phyloP scores from a whole-genome alignment of 1,140 invertebrate genomes.

The Psilanteris sp. region DNA sequence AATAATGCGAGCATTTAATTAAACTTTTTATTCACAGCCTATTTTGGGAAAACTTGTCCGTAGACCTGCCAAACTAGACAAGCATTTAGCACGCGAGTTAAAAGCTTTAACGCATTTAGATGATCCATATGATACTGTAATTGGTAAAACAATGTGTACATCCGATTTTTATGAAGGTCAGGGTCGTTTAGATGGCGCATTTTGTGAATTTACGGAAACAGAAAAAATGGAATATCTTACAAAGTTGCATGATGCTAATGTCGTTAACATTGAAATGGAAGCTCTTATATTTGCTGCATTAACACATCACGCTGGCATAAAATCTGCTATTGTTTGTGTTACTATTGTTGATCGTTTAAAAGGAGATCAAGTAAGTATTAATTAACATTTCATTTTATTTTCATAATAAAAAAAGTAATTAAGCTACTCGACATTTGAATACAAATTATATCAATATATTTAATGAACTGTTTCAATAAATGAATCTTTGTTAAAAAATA shows the following conservation, averaged over 20 bases:
- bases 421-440: no score
- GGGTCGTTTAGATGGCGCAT: constrained; percentile 96
- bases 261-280: constrained; percentile 99
- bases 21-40: constrained; percentile 82
- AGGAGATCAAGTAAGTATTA: constrained; percentile 90
- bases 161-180: constrained; percentile 99
- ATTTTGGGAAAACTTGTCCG: constrained; percentile 92
- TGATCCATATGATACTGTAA: constrained; percentile 91
- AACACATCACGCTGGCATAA: constrained; percentile 95
- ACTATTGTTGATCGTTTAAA: constrained; percentile 95
- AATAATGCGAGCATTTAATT: no score
- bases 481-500: no score
- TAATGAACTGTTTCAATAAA: no score
- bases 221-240: constrained; percentile 95
- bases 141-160: constrained; percentile 96
- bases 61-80: constrained; percentile 90
- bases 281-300: constrained; percentile 94
- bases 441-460: no score
- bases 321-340: constrained; percentile 95
- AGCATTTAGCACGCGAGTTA: constrained; percentile 88
- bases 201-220: constrained; percentile 94
- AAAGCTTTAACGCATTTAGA: constrained; percentile 84
- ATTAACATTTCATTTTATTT: no score
- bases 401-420: no score
- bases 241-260: constrained; percentile 87